Evolutionary conservation across 1,140 invertebrate genomes (phyloP), one percentile per base, ranked within the genome.

Genomic region (Apocrypta bakeri): DNA sequence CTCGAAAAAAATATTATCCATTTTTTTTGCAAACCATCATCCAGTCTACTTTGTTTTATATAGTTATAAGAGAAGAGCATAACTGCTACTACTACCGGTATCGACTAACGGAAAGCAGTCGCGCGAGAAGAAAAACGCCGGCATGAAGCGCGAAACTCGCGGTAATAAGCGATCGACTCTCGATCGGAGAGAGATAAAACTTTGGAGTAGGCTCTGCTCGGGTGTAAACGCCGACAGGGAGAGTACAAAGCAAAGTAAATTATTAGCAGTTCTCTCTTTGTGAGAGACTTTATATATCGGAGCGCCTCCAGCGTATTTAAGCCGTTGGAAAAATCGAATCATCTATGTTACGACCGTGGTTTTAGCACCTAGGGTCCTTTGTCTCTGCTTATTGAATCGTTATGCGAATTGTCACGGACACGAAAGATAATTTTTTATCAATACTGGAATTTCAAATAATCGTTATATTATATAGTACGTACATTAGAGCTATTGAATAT

Each of bases 61-160:
- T 56, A 56, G 48, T 56, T 56, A 56, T 56, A 56, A 56, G 48
- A 48, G 63, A n/a, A 14, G 3, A 14, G 56, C 56, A 14, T 24
- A 25, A n/a, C n/a, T n/a, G 25, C 63, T 6, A 40, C 25, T 24
- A 79, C 27, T 79, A 75, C 75, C 74, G 63, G 27, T 48, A 84
- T 84, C 64, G 61, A 24, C 27, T 78, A 79, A 81, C 79, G 74
- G 77, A 78, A 84, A 82, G 74, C 56, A 40, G 27, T 27, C 29
- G 72, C 64, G 79, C 76, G 75, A 84, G 75, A 78, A 79, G 71
- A 79, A 71, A 42, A 21, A 40, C 40, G 40, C 56, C 24, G 37
- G 64, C 63, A 25, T 31, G 64, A 66, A 78, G 64, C 63, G 37
- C 56, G 64, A 66, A 78, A 71, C 64, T 42, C 24, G 63, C n/a